phyloP scores from a whole-genome alignment of 2,113 vertebrate species.

The Pandion haliaetus region DNA sequence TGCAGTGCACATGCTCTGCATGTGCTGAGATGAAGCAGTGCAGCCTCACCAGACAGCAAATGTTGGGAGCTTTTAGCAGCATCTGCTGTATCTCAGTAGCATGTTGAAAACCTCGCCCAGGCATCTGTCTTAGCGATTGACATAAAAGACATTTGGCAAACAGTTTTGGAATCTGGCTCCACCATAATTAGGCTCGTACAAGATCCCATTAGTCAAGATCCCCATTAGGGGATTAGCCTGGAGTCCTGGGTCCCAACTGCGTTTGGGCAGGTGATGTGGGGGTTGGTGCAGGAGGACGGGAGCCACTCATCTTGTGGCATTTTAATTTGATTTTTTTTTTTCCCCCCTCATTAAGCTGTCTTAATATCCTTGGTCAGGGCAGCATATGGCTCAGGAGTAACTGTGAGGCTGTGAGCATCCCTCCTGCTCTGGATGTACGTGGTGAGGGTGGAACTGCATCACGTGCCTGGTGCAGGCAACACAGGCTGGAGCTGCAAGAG shows the following conservation, averaged over 20 bases:
- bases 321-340: background rate
- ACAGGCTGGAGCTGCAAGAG: background rate
- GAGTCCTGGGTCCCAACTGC: background rate
- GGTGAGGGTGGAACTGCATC: background rate
- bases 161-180: background rate
- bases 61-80: background rate
- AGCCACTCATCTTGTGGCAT: background rate
- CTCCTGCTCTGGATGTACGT: background rate
- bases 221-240: background rate
- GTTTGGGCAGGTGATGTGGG: background rate
- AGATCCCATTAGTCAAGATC: background rate
- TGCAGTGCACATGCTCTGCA: rapidly evolving
- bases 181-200: background rate
- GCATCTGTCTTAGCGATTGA: background rate
- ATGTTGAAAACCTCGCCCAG: background rate
- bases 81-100: background rate
- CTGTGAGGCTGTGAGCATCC: background rate
- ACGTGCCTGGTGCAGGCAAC: background rate
- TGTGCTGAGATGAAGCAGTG: background rate
- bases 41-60: background rate
- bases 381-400: background rate
- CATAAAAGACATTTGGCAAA: background rate
- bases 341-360: background rate
- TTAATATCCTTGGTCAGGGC: background rate
- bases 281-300: background rate